Conservation (phyloP, 2,113 vertebrate genomes). For the Scophthalmus maximus region DNA sequence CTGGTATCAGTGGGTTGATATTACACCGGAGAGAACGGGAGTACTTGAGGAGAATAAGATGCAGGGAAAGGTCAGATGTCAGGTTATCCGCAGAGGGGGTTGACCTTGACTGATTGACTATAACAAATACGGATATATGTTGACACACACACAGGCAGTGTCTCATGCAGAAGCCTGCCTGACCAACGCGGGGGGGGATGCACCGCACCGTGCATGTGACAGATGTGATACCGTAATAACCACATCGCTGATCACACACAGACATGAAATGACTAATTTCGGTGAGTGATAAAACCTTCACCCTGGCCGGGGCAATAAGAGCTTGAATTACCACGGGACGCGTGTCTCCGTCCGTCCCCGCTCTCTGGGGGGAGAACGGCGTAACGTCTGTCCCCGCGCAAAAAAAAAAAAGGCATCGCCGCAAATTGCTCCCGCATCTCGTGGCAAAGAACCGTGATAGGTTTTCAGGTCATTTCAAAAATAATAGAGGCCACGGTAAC, state of each 20-base stretch:
- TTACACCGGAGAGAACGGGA: constrained; percentile 55
- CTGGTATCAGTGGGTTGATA: constrained; percentile 66
- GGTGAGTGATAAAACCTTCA: constrained; percentile 56
- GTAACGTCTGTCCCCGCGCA: constrained; percentile 15
- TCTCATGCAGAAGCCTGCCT: constrained; percentile 23
- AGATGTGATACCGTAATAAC: constrained; percentile 23
- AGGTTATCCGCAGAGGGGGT: constrained; percentile 57
- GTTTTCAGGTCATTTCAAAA: constrained; percentile 43
- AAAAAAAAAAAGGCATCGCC: constrained; percentile 24
- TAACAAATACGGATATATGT: constrained; percentile 38
- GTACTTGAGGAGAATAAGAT: constrained; percentile 61
- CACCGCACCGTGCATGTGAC: constrained; percentile 10
- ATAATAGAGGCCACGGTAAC: constrained; percentile 17
- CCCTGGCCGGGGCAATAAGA: constrained; percentile 41
- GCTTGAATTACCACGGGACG: constrained; percentile 30
- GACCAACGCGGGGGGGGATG: constrained; percentile 4
- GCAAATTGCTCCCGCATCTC: constrained; percentile 34
- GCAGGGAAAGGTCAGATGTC: constrained; percentile 54
- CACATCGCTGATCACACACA: constrained; percentile 18
- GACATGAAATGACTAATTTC: constrained; percentile 53
- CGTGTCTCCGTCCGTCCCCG: constrained; percentile 17
- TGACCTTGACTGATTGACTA: constrained; percentile 57
- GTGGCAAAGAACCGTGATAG: constrained; percentile 23
- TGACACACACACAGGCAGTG: constrained; percentile 46
- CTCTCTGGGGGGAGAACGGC: no score